Evolutionary conservation across 2,113 vertebrate genomes (phyloP), one percentile per base, ranked within the genome.

Genomic region (Sander vitreus): DNA sequence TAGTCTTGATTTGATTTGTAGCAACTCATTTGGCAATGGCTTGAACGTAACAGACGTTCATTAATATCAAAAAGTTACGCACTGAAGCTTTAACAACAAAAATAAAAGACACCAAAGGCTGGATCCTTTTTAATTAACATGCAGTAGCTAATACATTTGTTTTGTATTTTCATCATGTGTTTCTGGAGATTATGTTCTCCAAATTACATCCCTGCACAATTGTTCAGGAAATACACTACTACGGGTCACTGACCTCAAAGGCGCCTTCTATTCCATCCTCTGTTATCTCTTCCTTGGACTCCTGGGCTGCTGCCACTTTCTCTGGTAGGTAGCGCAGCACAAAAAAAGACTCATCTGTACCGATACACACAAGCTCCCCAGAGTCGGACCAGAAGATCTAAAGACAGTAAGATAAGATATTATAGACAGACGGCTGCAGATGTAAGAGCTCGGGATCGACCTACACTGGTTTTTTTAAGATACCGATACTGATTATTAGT

Each of bases 371-470:
- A 6, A 99, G 95, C 90, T 99, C 97, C 68, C 97, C 97, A 19
- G 97, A 98, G 84, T 99, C 97, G 21, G 97, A 98, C 97, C 97
- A 99, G 94, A 98, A 97, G 90, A 98, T 97, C 97, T 99, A 83
- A 25, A 60, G 21, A 83, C 12, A 73, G 7, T 15, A 43, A 60
- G 18, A 55, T 5, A 11, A 57, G 27, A 1, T 5, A 33, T 67
- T 57, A 25, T 7, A 1, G 57, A 45, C 15, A 27, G n/a, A 53
- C 6, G 1, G 50, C 8, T 30, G 58, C 6, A 62, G 13, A 30
- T 3, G 58, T 33, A 33, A 33, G 30, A 30, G 3, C 36, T 39
- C 36, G 36, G 36, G 36, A 43, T 43, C 8, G 39, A 43, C 39
- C 39, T 43, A 43, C 9, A 39, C 1, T 39, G 39, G 0, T 10